A percentile compares a stretch with the other conserved stretches of the same genome.
phyloP scores from a whole-genome alignment of 2,888 invertebrate species.

The Vannuccia rotundouncinata region DNA sequence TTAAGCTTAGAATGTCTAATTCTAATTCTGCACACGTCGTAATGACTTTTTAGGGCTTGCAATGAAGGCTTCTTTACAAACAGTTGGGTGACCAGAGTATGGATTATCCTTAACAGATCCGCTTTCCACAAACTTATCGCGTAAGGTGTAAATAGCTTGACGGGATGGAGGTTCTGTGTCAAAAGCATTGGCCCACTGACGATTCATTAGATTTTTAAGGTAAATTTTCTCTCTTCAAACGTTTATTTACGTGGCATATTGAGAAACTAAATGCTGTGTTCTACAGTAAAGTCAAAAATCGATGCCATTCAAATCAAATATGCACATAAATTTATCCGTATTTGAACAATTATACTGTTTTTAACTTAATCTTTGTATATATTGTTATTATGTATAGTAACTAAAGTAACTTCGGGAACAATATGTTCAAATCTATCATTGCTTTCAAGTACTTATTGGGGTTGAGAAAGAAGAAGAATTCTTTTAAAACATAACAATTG shows the following conservation, averaged over 20 bases:
- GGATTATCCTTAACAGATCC: slow-evolving; percentile 19
- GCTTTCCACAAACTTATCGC: slow-evolving; percentile 7
- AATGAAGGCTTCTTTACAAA: slow-evolving; percentile 2
- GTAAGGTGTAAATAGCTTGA: slow-evolving; percentile 19
- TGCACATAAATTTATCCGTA: too few species aligned
- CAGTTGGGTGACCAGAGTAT: slow-evolving; percentile 6
- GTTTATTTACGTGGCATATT: slow-evolving; percentile 12
- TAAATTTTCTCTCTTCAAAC: not conserved
- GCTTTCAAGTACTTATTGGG: too few species aligned
- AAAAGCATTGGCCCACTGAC: slow-evolving; percentile 15
- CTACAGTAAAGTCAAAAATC: slow-evolving; percentile 1
- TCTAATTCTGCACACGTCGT: not conserved
- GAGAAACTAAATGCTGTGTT: slow-evolving; percentile 11
- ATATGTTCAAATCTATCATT: too few species aligned
- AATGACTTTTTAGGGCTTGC: slow-evolving; percentile 5
- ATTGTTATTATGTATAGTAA: too few species aligned
- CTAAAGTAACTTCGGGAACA: too few species aligned
- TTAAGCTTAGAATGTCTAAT: not conserved
- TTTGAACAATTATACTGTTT: too few species aligned
- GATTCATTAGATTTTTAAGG: not conserved
- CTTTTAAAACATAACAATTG: too few species aligned
- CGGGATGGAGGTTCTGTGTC: slow-evolving; percentile 19
- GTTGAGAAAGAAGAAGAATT: too few species aligned
- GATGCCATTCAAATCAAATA: too few species aligned
- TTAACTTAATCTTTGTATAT: too few species aligned